Evolutionary conservation across 2,113 vertebrate species (phyloP).

Genomic region (Budorcas taxicolor): DNA sequence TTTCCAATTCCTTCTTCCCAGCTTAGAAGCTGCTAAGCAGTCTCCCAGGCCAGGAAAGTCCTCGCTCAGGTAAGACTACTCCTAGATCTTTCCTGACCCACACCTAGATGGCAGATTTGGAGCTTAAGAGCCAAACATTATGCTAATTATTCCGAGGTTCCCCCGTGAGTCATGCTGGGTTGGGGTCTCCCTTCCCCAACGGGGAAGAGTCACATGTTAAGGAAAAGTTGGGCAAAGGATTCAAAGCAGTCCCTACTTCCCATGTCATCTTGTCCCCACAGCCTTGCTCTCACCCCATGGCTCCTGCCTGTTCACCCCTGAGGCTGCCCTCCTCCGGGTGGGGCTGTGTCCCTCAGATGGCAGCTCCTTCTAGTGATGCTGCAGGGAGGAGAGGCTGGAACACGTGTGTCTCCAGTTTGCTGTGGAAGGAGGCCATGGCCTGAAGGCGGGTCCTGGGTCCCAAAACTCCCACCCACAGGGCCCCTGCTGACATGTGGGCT

Average conservation of each 20-base stretch:
- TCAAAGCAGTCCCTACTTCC: neutral
- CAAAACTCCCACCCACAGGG: neutral
- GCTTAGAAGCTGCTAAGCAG: neutral
- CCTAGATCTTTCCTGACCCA: neutral
- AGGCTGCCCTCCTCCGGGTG: rapidly evolving
- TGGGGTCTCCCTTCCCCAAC: neutral
- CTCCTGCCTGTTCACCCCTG: no score
- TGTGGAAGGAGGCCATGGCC: neutral
- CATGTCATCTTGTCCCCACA: neutral
- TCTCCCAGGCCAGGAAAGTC: neutral
- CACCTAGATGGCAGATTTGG: neutral
- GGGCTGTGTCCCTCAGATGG: neutral
- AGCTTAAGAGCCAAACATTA: neutral
- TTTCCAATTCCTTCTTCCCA: neutral
- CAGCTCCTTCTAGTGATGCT: neutral
- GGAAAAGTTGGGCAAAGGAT: neutral
- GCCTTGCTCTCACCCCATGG: neutral
- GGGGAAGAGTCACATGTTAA: neutral
- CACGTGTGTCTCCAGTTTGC: neutral
- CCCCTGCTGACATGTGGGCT: neutral
- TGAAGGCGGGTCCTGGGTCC: rapidly evolving
- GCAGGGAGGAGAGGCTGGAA: neutral
- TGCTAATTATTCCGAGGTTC: neutral
- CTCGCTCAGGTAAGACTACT: no score
- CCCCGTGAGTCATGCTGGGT: neutral